Conservation (phyloP, 2,797 vertebrate genomes). For the Buceros bicornis region DNA sequence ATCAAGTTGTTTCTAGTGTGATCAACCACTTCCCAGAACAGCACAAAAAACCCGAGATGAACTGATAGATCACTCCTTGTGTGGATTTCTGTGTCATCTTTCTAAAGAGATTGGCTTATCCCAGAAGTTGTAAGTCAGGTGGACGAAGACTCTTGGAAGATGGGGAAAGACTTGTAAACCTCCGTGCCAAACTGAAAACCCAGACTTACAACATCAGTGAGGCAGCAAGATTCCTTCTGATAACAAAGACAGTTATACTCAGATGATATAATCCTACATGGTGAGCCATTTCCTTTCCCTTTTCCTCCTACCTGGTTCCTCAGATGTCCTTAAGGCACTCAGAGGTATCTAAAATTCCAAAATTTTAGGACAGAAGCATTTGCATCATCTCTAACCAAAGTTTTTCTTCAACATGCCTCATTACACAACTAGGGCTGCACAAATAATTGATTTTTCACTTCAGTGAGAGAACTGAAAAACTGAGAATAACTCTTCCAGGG, state of each 20-base stretch:
- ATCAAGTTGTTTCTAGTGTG: neutral
- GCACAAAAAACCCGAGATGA: neutral
- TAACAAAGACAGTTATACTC: neutral
- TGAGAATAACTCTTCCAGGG: neutral
- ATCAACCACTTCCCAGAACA: neutral
- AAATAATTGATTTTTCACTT: constrained; percentile 62
- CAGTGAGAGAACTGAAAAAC: constrained; percentile 50
- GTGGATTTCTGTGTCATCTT: neutral
- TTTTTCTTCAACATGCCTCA: constrained; percentile 27
- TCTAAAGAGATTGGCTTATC: accelerated
- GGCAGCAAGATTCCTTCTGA: neutral
- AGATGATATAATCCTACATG: neutral
- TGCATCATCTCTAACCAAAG: neutral
- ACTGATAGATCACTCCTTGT: neutral
- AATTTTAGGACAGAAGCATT: neutral
- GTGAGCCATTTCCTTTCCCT: neutral
- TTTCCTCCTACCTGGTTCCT: neutral
- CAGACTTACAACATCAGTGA: neutral
- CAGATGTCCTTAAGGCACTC: neutral
- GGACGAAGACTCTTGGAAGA: neutral
- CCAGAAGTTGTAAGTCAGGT: neutral
- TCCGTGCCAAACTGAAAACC: neutral
- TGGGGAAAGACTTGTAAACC: neutral
- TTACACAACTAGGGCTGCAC: constrained; percentile 49
- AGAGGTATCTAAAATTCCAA: neutral